phyloP scores from a whole-genome alignment of 1,140 invertebrate genomes.

The Papilio xuthus region DNA sequence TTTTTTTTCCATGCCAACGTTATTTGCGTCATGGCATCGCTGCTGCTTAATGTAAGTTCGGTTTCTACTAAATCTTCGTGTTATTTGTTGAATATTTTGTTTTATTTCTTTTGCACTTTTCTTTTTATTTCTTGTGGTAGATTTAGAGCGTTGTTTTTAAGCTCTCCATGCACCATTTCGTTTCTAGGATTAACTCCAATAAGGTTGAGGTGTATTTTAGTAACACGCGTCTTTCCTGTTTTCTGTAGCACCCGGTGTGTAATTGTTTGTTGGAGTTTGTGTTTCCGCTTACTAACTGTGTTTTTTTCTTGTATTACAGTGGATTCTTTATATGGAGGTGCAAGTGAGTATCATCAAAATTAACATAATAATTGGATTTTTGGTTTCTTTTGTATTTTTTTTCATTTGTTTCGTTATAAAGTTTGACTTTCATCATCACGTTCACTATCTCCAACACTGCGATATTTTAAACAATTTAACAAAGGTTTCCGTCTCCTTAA shows the following conservation, averaged over 20 bases:
- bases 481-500: background rate
- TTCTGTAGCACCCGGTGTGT: slow-evolving; percentile 54
- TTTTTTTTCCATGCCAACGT: slow-evolving; percentile 79
- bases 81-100: slow-evolving; percentile 41
- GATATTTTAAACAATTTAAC: background rate
- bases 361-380: background rate
- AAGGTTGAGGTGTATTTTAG: slow-evolving; percentile 36
- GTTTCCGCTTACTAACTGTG: slow-evolving; percentile 58
- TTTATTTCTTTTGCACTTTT: slow-evolving; percentile 74
- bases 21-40: slow-evolving; percentile 68
- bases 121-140: slow-evolving; percentile 59
- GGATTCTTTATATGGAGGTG: slow-evolving; percentile 92
- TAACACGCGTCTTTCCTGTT: slow-evolving; percentile 45
- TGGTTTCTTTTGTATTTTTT: background rate
- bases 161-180: slow-evolving; percentile 76
- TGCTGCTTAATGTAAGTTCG: slow-evolving; percentile 81
- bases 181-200: slow-evolving; percentile 47
- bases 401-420: background rate
- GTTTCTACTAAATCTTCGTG: slow-evolving; percentile 58
- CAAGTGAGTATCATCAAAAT: slow-evolving; percentile 87
- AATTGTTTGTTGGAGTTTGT: slow-evolving; percentile 46
- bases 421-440: background rate
- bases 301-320: slow-evolving; percentile 83
- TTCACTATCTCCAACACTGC: background rate
- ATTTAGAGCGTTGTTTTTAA: slow-evolving; percentile 63